These are phyloP conservation scores for Beroe forskalii DNA, from an alignment of 37 sponge, comb jelly and placozoan species.

Conservation along the genomic window DNA sequence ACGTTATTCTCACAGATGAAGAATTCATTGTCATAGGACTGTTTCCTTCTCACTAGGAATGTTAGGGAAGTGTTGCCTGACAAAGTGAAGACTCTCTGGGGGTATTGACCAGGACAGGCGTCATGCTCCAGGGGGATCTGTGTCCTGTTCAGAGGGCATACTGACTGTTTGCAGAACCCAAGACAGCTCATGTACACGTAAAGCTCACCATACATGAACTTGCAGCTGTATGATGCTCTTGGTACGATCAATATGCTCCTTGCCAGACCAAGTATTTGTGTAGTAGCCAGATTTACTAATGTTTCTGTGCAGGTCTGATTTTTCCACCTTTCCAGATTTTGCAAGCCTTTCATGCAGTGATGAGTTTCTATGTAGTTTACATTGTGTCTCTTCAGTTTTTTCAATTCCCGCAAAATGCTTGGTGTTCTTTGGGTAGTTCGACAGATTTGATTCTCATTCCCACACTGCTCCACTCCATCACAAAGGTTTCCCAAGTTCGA, in stretches of 20 bases:
- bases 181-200: constrained; percentile 3
- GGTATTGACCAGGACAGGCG: constrained; percentile 29
- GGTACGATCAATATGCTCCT: too few relatives aligned
- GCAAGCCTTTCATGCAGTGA: neutral
- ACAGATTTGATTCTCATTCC: neutral
- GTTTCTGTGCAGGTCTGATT: neutral
- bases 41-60: neutral
- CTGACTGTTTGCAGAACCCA: neutral
- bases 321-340: neutral
- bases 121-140: neutral
- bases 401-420: neutral
- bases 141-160: neutral
- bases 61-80: constrained; percentile 27
- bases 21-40: neutral
- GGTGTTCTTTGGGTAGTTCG: neutral
- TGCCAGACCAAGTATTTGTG: neutral
- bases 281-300: neutral
- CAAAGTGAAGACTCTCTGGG: neutral
- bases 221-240: too few relatives aligned
- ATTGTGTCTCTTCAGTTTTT: neutral
- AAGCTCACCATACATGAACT: neutral
- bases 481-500: neutral
- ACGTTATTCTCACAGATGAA: neutral
- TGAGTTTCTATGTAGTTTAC: neutral
- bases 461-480: constrained; percentile 9